Percentiles rank a stretch among this genome's conserved stretches.
These are phyloP conservation scores for Podocnemis expansa DNA, from an alignment of 2,113 vertebrate species.

Conservation along the genomic window DNA sequence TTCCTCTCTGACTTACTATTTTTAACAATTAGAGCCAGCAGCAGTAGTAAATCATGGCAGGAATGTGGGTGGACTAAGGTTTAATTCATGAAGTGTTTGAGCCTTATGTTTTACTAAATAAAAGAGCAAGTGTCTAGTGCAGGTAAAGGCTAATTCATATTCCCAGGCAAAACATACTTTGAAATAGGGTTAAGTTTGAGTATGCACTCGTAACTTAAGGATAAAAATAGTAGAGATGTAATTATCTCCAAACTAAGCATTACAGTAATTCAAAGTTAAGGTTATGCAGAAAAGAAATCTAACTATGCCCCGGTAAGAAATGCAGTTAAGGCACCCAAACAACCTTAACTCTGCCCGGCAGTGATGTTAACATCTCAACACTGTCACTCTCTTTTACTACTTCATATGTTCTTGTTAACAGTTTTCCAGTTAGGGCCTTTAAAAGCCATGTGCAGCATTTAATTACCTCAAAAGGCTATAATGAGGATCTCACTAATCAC, in stretches of 20 bases:
- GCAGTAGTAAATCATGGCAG: neutral
- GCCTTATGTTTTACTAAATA: neutral
- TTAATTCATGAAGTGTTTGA: neutral
- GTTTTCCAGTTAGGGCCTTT: neutral
- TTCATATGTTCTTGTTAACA: neutral
- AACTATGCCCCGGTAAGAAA: neutral
- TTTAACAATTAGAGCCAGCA: neutral
- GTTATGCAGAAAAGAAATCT: neutral
- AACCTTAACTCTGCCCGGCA: neutral
- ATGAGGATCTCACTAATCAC: neutral
- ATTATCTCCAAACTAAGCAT: neutral
- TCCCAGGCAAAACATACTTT: neutral
- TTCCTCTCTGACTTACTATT: neutral
- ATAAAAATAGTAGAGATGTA: neutral
- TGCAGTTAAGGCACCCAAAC: neutral
- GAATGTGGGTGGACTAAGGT: neutral
- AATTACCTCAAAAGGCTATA: neutral
- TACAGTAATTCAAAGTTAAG: neutral
- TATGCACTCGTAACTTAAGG: neutral
- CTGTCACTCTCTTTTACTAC: neutral
- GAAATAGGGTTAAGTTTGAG: neutral
- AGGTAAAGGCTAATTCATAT: conserved; percentile 7
- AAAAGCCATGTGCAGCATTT: neutral
- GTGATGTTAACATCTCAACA: neutral
- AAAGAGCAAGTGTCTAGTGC: neutral